These are phyloP conservation scores for Nylanderia fulva DNA, from an alignment of 1,140 invertebrate genomes.

Conservation along the genomic window DNA sequence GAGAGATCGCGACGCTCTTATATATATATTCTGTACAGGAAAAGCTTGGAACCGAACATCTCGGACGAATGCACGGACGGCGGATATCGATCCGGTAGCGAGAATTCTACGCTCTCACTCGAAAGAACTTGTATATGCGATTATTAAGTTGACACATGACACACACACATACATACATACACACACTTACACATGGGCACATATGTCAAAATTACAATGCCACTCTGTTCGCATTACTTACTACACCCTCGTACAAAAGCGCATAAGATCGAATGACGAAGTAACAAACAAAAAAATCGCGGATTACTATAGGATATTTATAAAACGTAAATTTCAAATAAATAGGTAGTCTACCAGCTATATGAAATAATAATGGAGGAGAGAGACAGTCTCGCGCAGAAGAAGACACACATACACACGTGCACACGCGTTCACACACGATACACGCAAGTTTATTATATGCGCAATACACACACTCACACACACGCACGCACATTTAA, in stretches of 20 bases:
- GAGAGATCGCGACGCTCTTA: not conserved
- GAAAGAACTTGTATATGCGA: conserved; percentile 31
- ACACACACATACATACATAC: conserved; percentile 33
- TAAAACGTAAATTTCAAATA: conserved; percentile 81
- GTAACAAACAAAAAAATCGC: conserved; percentile 67
- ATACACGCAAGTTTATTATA: not conserved
- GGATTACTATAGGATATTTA: conserved; percentile 81
- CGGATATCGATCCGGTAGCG: conserved; percentile 71
- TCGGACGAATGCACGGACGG: conserved; percentile 54
- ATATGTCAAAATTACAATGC: conserved; percentile 65
- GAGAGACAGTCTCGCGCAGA: conserved; percentile 57
- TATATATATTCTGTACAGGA: not conserved
- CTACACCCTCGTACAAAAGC: conserved; percentile 82
- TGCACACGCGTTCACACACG: not conserved
- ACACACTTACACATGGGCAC: conserved; percentile 18
- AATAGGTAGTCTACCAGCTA: conserved; percentile 82
- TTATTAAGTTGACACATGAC: conserved; percentile 61
- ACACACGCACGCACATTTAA: not conserved
- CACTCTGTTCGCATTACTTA: conserved; percentile 79
- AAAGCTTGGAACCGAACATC: not conserved
- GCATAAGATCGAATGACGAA: conserved; percentile 80
- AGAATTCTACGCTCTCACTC: conserved; percentile 59
- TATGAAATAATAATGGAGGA: conserved; percentile 80
- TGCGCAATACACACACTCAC: too few species aligned
- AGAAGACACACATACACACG: conserved; percentile 4